A percentile compares a stretch with the other conserved stretches of the same genome.
Conservation (phyloP, 2,797 vertebrate species). For the Sarcophilus harrisii region DNA sequence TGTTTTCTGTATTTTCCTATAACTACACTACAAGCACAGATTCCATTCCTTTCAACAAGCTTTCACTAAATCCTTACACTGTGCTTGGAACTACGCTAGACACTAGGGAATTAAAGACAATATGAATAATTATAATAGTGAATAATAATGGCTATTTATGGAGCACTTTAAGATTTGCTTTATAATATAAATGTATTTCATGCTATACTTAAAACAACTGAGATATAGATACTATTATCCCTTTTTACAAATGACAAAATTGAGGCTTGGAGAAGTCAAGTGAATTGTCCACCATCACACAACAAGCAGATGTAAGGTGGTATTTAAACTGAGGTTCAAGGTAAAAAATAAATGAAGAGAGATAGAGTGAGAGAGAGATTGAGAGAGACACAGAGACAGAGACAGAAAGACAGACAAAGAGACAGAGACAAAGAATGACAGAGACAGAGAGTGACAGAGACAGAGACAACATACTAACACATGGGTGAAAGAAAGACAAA, state of each 20-base stretch:
- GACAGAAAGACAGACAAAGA: no score
- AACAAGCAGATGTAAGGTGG: not conserved
- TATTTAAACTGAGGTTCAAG: not conserved
- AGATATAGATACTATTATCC: not conserved
- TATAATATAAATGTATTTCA: not conserved
- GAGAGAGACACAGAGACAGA: no score
- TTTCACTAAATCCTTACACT: not conserved
- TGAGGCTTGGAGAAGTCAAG: not conserved
- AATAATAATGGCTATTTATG: not conserved
- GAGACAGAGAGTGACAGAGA: not conserved
- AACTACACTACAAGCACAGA: not conserved
- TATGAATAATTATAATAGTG: not conserved
- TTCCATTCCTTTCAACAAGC: not conserved
- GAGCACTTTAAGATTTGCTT: not conserved
- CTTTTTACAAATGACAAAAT: not conserved
- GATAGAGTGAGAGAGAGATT: not conserved
- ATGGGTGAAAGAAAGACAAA: constrained; percentile 31
- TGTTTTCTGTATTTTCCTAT: not conserved
- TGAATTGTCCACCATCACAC: not conserved
- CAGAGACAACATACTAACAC: not conserved
- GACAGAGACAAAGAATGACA: no score
- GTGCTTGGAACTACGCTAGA: not conserved
- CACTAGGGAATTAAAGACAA: not conserved
- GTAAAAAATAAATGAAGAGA: not conserved
- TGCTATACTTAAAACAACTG: not conserved